Base-by-base conservation (phyloP, 2,888 invertebrate genomes). In the Teleiodes luculella region DNA sequence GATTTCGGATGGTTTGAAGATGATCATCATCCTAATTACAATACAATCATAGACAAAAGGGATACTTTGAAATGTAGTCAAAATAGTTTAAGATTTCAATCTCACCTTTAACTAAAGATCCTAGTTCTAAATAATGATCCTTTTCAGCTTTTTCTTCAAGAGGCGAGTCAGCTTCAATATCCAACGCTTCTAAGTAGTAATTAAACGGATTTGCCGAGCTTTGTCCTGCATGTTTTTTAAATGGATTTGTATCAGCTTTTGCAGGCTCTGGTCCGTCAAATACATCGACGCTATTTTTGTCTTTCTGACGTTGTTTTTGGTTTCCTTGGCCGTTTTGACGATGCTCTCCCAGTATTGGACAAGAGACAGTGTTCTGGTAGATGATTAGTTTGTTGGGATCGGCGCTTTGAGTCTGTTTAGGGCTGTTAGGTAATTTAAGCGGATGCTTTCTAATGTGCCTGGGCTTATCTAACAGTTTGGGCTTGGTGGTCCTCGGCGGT, bases 371-470 rank as follows among this genome's bases (percentile, higher is more conserved):
- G 55, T 87, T 87, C 57, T 86, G 86, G 58, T 88, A 88, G 33
- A 85, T 81, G 3, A 67, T 74, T 1, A 68, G 55, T 14, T 36
- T 59, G 13, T 24, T 53, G 20, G 20, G 36, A 37, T 31, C 52
- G 4, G 50, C 35, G 0, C 49, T 60, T 10, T 20, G 18, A 16
- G 39, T 7, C 8, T 43, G 1, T 13, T 33, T 48, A 1, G 41
- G 52, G 2, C 55, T 55, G 5, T 58, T 55, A 0, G 77, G 74
- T 16, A 86, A 33, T 49, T 70, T 75, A 0, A 88, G 64, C 0
- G 88, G 88, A 55, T 87, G 74, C 55, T 81, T 84, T 6, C 88
- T 68, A 1, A 84, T 64, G 60, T 89, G 88, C 0, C 88, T 71
- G 0, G 83, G 83, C 50, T 80, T 84, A 62, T 88, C 84, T 0